phyloP scores from a whole-genome alignment of 2,797 vertebrate genomes.

The Takifugu ocellatus region DNA sequence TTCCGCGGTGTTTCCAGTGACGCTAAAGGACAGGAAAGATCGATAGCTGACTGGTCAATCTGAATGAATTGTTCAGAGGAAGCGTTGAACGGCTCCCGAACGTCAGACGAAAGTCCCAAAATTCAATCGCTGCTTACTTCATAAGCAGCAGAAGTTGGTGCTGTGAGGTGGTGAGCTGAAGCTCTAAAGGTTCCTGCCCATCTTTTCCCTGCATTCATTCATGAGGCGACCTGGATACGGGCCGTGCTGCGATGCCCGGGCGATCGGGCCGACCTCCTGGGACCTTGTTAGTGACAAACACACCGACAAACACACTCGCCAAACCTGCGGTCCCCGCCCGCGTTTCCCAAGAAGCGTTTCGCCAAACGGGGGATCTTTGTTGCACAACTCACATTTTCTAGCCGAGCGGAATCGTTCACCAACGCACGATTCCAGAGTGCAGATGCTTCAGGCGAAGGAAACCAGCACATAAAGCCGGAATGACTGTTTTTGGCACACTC shows the following conservation, averaged over 20 bases:
- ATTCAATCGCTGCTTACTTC: too few relatives aligned
- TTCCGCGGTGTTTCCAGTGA: too few relatives aligned
- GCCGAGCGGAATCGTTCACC: too few relatives aligned
- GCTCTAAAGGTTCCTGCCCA: slow-evolving; percentile 36
- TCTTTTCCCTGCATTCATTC: slow-evolving; percentile 56
- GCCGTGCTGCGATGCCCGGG: slow-evolving; percentile 49
- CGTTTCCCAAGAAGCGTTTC: slow-evolving; percentile 15
- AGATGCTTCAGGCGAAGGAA: too few relatives aligned
- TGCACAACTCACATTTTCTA: not conserved
- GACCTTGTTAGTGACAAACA: slow-evolving; percentile 62
- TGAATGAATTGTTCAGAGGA: too few relatives aligned
- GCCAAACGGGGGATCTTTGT: slow-evolving; percentile 11
- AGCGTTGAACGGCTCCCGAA: too few relatives aligned
- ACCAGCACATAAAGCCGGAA: too few relatives aligned
- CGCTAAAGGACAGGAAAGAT: too few relatives aligned
- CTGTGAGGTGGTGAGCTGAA: slow-evolving; percentile 53
- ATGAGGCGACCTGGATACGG: slow-evolving; percentile 51
- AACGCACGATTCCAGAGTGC: too few relatives aligned
- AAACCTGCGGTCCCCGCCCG: slow-evolving; percentile 7
- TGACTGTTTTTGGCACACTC: not conserved
- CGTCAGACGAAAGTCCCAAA: too few relatives aligned
- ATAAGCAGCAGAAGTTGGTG: slow-evolving; percentile 2
- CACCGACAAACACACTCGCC: slow-evolving; percentile 1
- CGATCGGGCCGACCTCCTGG: slow-evolving; percentile 37
- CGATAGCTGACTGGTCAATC: too few relatives aligned